A percentile compares a stretch with the other conserved stretches of the same genome.
Conservation (phyloP, 2,113 vertebrate species). For the Macquaria australasica region DNA sequence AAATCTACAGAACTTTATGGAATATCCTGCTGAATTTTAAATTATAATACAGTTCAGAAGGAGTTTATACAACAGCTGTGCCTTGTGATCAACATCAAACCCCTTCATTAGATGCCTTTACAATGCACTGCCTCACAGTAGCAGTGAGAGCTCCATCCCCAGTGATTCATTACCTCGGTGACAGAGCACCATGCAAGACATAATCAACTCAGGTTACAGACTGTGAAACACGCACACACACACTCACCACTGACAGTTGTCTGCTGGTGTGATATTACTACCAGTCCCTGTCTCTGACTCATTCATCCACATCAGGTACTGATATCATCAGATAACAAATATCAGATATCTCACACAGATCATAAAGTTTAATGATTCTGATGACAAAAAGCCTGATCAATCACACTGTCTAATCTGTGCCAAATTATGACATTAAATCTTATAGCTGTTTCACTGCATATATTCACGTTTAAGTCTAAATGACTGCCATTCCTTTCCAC, state of each 20-base stretch:
- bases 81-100: conserved; percentile 34
- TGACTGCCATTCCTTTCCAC: neutral
- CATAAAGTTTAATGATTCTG: neutral
- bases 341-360: conserved; percentile 43
- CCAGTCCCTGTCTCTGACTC: conserved; percentile 66
- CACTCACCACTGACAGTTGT: conserved; percentile 50
- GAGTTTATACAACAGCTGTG: conserved; percentile 30
- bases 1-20: neutral
- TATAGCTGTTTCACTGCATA: neutral
- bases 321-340: conserved; percentile 56
- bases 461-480: neutral
- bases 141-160: conserved; percentile 23
- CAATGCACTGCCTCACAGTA: conserved; percentile 29
- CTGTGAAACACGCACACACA: conserved; percentile 4
- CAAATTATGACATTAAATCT: neutral
- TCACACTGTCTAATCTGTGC: neutral
- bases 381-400: conserved; percentile 2
- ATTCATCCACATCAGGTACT: conserved; percentile 66
- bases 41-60: conserved; percentile 23
- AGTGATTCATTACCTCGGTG: conserved; percentile 67
- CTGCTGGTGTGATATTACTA: conserved; percentile 68
- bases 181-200: conserved; percentile 42
- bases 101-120: conserved; percentile 48
- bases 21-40: conserved; percentile 2
- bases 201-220: conserved; percentile 70